Evolutionary conservation across 2,888 invertebrate genomes (phyloP).

Genomic region (Conus canariensis): DNA sequence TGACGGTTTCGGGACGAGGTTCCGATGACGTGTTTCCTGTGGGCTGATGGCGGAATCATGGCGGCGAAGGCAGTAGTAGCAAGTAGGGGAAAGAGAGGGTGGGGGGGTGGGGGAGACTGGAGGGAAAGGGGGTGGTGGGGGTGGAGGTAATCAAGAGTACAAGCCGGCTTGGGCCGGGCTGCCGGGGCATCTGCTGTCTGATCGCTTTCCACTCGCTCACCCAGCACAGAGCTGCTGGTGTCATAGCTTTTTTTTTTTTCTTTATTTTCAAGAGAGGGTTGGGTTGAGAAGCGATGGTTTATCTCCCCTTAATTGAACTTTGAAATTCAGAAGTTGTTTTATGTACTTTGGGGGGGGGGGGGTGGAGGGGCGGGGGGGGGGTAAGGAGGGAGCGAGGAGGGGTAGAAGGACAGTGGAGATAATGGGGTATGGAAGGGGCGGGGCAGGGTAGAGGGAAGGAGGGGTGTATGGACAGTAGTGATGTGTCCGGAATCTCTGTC

Average conservation of each 20-base stretch:
- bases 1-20: slow-evolving; percentile 17
- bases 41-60: slow-evolving; percentile 40
- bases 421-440: neutral
- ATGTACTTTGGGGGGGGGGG: neutral
- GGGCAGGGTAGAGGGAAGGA: neutral
- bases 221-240: neutral
- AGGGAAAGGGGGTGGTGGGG: too few relatives aligned
- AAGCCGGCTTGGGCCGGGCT: neutral
- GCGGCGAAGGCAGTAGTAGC: neutral
- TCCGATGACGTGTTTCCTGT: slow-evolving; percentile 36
- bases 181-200: slow-evolving; percentile 31
- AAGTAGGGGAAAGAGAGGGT: too few relatives aligned
- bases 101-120: too few relatives aligned
- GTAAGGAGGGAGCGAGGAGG: neutral
- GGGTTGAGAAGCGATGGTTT: too few relatives aligned
- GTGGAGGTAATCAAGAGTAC: slow-evolving; percentile 23
- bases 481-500: neutral
- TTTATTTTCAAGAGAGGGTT: neutral
- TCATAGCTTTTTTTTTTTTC: neutral
- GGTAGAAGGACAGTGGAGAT: too few relatives aligned
- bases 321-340: too few relatives aligned
- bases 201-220: slow-evolving; percentile 35
- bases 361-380: neutral
- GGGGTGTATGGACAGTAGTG: neutral
- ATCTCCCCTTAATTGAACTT: too few relatives aligned